phyloP scores from a whole-genome alignment of 2,113 vertebrate genomes.

The Tenrec ecaudatus region DNA sequence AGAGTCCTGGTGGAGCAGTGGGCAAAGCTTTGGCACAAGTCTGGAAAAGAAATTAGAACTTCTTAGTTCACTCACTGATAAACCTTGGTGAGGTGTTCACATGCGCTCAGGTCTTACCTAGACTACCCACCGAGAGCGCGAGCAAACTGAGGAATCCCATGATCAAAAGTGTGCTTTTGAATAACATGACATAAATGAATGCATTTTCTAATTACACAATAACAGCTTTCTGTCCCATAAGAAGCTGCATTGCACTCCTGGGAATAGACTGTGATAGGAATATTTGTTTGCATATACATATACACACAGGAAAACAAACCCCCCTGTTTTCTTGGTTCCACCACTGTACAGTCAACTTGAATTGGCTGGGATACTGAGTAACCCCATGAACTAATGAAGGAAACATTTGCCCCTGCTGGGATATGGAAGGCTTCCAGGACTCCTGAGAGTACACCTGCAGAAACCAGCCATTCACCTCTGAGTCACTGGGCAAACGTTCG shows the following conservation, averaged over 20 bases:
- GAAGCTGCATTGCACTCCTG: conserved; percentile 54
- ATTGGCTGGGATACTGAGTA: conserved; percentile 86
- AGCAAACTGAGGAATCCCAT: not conserved
- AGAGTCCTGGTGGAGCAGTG: not conserved
- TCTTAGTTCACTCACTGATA: not conserved
- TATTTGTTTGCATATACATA: not conserved
- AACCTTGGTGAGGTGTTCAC: not conserved
- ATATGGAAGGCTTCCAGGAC: conserved; percentile 88
- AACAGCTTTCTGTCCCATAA: conserved; percentile 74
- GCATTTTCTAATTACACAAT: conserved; percentile 78
- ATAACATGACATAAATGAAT: conserved; percentile 27
- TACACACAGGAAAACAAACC: not conserved
- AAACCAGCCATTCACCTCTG: conserved; percentile 90
- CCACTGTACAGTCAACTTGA: conserved; percentile 82
- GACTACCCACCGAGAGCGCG: not conserved
- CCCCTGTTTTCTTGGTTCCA: conserved; percentile 49
- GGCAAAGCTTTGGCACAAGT: no score
- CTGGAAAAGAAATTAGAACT: not conserved
- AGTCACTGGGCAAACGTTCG: conserved; percentile 88
- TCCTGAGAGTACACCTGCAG: conserved; percentile 89
- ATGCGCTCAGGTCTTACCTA: not conserved
- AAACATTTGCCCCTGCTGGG: conserved; percentile 88
- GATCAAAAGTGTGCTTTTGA: not conserved
- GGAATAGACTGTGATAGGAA: not conserved
- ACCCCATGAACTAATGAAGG: conserved; percentile 90